These are phyloP conservation scores for Trypoxylon attenuatum DNA, from an alignment of 2,888 invertebrate genomes.

Conservation along the genomic window DNA sequence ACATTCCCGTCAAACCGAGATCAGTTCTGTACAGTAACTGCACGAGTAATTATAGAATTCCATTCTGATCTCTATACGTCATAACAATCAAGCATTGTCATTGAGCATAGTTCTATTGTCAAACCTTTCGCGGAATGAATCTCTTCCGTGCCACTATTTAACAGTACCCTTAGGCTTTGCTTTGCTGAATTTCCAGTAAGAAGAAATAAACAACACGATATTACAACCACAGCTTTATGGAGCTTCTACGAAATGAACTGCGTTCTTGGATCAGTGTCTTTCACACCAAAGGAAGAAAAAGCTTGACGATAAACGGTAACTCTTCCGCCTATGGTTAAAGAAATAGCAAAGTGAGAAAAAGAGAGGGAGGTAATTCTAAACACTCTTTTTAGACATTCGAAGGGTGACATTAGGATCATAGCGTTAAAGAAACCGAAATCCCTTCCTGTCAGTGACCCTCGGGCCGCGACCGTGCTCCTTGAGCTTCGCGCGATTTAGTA, in stretches of 20 bases:
- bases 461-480: slow-evolving; percentile 55
- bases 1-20: too few species aligned
- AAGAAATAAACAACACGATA: not conserved
- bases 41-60: too few species aligned
- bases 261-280: not conserved
- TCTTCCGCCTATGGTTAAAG: not conserved
- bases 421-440: slow-evolving; percentile 38
- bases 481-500: slow-evolving; percentile 46
- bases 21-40: too few species aligned
- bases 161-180: not conserved
- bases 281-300: not conserved
- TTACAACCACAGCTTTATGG: not conserved
- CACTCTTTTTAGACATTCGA: slow-evolving; percentile 13
- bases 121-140: not conserved
- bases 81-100: too few species aligned
- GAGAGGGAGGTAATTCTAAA: too few species aligned
- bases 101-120: too few species aligned
- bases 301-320: not conserved
- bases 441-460: slow-evolving; percentile 57
- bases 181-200: not conserved
- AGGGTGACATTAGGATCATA: slow-evolving; percentile 18
- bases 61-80: too few species aligned
- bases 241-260: not conserved
- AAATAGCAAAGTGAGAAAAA: not conserved
- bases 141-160: not conserved